phyloP scores from a whole-genome alignment of 23 tunicate species.

The Corella eumyota region DNA sequence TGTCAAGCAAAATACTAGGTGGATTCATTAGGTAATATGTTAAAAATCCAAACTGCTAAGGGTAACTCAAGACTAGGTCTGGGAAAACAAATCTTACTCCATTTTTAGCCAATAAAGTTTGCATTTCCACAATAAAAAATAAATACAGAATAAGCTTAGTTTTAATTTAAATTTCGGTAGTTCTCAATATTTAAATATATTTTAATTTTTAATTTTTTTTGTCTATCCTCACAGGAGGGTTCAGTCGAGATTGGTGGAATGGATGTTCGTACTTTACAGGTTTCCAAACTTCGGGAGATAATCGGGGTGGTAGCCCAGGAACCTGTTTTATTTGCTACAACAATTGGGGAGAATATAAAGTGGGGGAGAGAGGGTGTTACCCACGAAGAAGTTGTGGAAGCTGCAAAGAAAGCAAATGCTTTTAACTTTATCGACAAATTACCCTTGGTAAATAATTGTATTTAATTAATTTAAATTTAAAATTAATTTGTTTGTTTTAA shows the following conservation, averaged over 20 bases:
- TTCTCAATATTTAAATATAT: too few species aligned
- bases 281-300: slow-evolving; percentile 34
- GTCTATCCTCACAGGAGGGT: slow-evolving; percentile 39
- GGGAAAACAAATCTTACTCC: too few species aligned
- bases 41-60: too few species aligned
- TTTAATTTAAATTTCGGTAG: too few species aligned
- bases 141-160: too few species aligned
- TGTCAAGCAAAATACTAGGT: too few species aligned
- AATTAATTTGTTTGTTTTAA: too few species aligned
- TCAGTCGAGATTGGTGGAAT: slow-evolving; percentile 33
- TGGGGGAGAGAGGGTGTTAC: slow-evolving; percentile 95
- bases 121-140: too few species aligned
- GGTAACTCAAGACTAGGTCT: too few species aligned
- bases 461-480: too few species aligned
- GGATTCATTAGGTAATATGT: too few species aligned
- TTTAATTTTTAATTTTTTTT: neutral
- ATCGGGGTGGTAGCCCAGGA: slow-evolving; percentile 96
- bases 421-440: slow-evolving; percentile 76
- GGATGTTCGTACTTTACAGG: slow-evolving; percentile 33
- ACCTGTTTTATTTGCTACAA: slow-evolving; percentile 79
- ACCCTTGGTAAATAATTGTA: slow-evolving; percentile 40
- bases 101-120: too few species aligned
- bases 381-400: slow-evolving; percentile 55
- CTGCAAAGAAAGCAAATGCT: slow-evolving; percentile 97
- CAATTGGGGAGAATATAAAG: slow-evolving; percentile 81